A percentile compares a stretch with the other conserved stretches of the same genome.
These are phyloP conservation scores for Apodemus sylvaticus DNA, from an alignment of 2,113 vertebrate species.

Conservation along the genomic window DNA sequence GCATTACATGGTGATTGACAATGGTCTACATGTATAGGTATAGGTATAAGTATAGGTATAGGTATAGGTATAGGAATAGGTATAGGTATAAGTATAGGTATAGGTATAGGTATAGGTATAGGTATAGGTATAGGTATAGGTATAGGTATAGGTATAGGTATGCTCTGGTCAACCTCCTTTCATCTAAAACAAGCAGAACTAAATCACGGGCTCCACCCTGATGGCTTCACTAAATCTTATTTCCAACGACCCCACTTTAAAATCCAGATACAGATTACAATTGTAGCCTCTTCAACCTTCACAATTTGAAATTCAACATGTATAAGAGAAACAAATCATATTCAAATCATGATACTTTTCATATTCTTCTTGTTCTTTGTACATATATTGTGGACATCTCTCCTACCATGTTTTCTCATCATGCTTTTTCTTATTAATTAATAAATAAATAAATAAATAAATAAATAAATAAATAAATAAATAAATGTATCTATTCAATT, in stretches of 20 bases:
- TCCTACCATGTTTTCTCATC: background rate
- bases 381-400: background rate
- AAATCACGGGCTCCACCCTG: background rate
- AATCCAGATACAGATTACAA: background rate
- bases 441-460: too few species aligned
- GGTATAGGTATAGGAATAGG: fast-evolving
- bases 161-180: background rate
- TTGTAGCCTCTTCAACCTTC: background rate
- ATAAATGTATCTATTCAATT: too few species aligned
- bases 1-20: background rate
- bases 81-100: too few species aligned
- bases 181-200: background rate
- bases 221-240: background rate
- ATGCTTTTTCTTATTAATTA: background rate
- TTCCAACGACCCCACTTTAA: background rate
- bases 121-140: too few species aligned
- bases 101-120: too few species aligned
- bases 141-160: fast-evolving
- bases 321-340: background rate
- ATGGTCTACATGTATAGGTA: fast-evolving
- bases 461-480: too few species aligned
- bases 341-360: background rate
- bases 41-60: background rate
- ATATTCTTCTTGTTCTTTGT: background rate
- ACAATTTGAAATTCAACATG: background rate